Evolutionary conservation across 2,113 vertebrate genomes (phyloP).

Genomic region (Cyrtonyx montezumae): DNA sequence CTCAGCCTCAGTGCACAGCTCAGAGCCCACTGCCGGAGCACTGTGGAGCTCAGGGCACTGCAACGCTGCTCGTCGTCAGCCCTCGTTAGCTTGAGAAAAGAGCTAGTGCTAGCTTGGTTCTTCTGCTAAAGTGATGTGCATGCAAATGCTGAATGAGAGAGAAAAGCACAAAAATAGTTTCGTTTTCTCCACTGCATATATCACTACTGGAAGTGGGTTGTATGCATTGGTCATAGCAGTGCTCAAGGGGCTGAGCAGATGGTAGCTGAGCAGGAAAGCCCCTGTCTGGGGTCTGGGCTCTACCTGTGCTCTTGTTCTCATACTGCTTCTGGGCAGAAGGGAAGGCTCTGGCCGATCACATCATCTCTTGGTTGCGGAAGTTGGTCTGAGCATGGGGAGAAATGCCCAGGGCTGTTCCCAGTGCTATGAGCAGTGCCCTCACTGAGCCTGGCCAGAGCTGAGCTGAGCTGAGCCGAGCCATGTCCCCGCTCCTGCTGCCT

Average conservation of each 20-base stretch:
- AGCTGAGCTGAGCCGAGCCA: not conserved
- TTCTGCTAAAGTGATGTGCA: fast-evolving
- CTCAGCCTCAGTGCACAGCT: not conserved
- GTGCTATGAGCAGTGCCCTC: not conserved
- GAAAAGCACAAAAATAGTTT: not conserved
- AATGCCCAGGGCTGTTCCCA: not conserved
- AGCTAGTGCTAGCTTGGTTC: not conserved
- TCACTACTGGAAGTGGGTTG: not conserved
- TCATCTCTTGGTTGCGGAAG: not conserved
- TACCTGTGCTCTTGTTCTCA: not conserved
- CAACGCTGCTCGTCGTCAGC: not conserved
- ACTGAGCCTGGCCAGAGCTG: not conserved
- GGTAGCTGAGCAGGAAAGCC: not conserved
- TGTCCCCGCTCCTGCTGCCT: not conserved
- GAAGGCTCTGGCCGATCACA: fast-evolving
- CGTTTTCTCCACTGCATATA: not conserved
- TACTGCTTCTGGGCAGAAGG: fast-evolving
- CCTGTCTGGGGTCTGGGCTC: fast-evolving
- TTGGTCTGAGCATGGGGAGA: not conserved
- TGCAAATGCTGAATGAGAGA: not conserved
- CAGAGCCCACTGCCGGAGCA: fast-evolving
- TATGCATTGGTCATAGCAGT: not conserved
- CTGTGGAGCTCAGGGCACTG: fast-evolving
- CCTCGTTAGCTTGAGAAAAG: not conserved
- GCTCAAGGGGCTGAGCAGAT: not conserved